phyloP scores from a whole-genome alignment of 1,140 invertebrate species.

The Asobara japonica region DNA sequence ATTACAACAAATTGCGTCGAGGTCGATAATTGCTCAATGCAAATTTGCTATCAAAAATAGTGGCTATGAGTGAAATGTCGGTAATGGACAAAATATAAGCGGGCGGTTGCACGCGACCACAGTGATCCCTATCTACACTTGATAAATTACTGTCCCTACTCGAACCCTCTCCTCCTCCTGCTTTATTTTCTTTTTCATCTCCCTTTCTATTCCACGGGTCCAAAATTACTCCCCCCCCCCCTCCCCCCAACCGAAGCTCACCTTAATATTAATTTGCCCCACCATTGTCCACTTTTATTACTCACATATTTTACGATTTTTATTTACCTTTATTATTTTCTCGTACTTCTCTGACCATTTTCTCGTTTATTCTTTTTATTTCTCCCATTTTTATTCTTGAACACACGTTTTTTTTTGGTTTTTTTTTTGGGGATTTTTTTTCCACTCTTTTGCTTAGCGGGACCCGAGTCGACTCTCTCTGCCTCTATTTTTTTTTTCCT shows the following conservation, averaged over 20 bases:
- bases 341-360: conserved; percentile 18
- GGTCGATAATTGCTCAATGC: not conserved
- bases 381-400: not conserved
- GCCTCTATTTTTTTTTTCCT: not conserved
- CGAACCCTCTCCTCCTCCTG: conserved; percentile 40
- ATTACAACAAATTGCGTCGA: not conserved
- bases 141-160: conserved; percentile 65
- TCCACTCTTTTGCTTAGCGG: not conserved
- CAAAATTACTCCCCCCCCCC: not conserved
- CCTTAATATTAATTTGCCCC: conserved; percentile 64
- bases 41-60: too few relatives aligned
- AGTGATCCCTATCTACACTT: conserved; percentile 62
- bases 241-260: conserved; percentile 34
- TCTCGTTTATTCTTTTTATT: conserved; percentile 9
- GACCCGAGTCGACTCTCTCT: not conserved
- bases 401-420: not conserved
- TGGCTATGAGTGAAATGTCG: not conserved
- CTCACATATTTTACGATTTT: conserved; percentile 58
- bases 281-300: conserved; percentile 64
- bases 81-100: conserved; percentile 57
- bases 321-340: conserved; percentile 41
- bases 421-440: not conserved
- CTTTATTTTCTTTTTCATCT: conserved; percentile 37
- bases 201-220: conserved; percentile 32
- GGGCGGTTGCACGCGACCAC: conserved; percentile 58